Percentiles rank a stretch among this genome's conserved stretches.
Evolutionary conservation across 92 coral and sea anemone species (phyloP).

Genomic region (Phenganax marumi): DNA sequence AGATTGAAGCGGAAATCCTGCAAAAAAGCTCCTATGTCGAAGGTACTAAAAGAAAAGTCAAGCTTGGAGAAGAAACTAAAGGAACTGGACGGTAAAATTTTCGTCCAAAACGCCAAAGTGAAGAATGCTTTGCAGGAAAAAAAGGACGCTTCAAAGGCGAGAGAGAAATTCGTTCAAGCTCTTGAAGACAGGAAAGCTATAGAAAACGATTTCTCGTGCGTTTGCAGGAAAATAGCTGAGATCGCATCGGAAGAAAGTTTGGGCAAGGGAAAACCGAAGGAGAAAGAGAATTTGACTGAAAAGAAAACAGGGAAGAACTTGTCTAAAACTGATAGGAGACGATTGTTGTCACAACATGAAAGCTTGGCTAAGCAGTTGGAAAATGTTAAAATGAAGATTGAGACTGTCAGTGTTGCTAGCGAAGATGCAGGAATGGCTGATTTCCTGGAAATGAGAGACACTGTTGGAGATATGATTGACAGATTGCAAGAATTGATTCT

Average conservation of each 20-base stretch:
- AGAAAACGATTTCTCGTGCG: constrained; percentile 19
- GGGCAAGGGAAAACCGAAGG: background rate
- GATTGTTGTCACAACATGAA: constrained; percentile 35
- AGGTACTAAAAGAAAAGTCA: constrained; percentile 29
- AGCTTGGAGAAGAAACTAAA: constrained; percentile 34
- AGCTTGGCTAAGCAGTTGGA: constrained; percentile 37
- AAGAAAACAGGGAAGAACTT: constrained; percentile 19
- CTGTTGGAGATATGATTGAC: constrained; percentile 18
- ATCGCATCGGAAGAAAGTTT: background rate
- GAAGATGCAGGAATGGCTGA: constrained; percentile 31
- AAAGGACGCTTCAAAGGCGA: background rate
- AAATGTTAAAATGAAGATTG: constrained; percentile 18
- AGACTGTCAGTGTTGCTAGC: constrained; percentile 15
- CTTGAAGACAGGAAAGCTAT: constrained; percentile 6
- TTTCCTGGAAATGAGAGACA: constrained; percentile 28
- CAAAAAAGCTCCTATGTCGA: constrained; percentile 27
- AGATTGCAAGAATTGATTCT: constrained; percentile 14
- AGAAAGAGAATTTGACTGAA: background rate
- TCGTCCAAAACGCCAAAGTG: constrained; percentile 32
- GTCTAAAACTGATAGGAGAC: constrained; percentile 34
- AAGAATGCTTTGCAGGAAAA: constrained; percentile 33
- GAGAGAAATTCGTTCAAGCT: constrained; percentile 21
- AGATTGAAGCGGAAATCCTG: constrained; percentile 24
- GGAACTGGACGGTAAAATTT: constrained; percentile 15
- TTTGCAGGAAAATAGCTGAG: constrained; percentile 19